Evolutionary conservation across 1,140 invertebrate species (phyloP).

Genomic region (Aphidius gifuensis): DNA sequence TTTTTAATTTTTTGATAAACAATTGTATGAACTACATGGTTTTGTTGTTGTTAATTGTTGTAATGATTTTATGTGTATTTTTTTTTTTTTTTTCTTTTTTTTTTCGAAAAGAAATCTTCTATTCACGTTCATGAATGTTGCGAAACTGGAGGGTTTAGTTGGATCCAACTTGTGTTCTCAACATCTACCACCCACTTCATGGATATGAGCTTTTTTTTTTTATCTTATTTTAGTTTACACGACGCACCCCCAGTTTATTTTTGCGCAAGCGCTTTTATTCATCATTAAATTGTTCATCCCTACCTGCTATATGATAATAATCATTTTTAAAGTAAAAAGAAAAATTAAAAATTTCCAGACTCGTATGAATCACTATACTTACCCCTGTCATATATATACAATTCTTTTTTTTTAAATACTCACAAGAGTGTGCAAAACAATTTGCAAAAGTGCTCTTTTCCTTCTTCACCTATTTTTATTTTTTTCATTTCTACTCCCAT

Average conservation of each 20-base stretch:
- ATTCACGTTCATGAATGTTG: constrained; percentile 12
- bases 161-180: constrained; percentile 16
- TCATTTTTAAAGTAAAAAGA: too few species aligned
- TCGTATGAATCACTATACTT: too few species aligned
- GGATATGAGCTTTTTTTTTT: too few species aligned
- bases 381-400: too few species aligned
- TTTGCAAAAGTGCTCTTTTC: constrained; percentile 21
- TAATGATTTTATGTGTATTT: too few species aligned
- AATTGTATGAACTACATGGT: too few species aligned
- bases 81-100: too few species aligned
- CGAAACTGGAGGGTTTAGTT: constrained; percentile 18
- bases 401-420: too few species aligned
- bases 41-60: too few species aligned
- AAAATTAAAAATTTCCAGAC: too few species aligned
- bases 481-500: neutral
- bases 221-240: neutral
- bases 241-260: constrained; percentile 7
- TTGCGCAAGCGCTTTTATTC: constrained; percentile 18
- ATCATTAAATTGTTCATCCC: constrained; percentile 4
- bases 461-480: neutral
- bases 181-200: neutral
- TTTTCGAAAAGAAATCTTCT: neutral
- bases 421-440: constrained; percentile 17
- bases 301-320: too few species aligned
- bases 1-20: too few species aligned